A percentile compares a stretch with the other conserved stretches of the same genome.
These are phyloP conservation scores for Cheirogaleus major DNA, from an alignment of 2,797 vertebrate genomes.

Conservation along the genomic window DNA sequence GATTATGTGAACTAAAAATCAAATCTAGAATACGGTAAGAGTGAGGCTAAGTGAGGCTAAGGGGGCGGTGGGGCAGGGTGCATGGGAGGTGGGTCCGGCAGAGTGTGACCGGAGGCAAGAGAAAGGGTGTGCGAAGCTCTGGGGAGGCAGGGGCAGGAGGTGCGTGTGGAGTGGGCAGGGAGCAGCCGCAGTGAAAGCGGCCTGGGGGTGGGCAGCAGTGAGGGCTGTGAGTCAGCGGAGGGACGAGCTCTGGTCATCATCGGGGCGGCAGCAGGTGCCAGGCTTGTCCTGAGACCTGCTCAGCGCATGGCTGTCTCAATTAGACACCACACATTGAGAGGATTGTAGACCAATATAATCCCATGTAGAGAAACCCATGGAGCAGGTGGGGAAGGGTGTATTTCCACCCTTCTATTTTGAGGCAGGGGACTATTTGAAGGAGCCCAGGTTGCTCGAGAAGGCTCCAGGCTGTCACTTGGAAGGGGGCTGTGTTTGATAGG, in stretches of 20 bases:
- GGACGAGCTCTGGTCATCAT: not conserved
- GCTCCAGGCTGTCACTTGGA: not conserved
- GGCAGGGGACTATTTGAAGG: not conserved
- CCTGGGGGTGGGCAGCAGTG: not conserved
- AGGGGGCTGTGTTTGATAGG: not conserved
- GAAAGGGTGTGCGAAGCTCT: not conserved
- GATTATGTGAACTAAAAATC: not conserved
- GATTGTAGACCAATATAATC: accelerated
- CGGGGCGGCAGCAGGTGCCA: not conserved
- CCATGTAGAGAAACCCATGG: not conserved
- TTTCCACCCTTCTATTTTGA: accelerated
- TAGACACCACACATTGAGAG: not conserved
- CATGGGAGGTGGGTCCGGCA: not conserved
- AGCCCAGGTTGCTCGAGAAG: not conserved
- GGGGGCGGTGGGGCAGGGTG: not conserved
- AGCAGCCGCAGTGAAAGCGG: not conserved
- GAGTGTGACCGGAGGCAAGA: not conserved
- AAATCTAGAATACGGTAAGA: not conserved
- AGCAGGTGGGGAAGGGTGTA: not conserved
- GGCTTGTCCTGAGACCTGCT: not conserved
- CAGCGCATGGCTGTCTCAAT: accelerated
- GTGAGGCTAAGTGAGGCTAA: not conserved
- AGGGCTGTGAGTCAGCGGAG: not conserved
- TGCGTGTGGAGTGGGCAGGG: not conserved
- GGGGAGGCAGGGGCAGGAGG: not conserved